phyloP scores from a whole-genome alignment of 2,888 invertebrate genomes.

The Cheilosia vulpina region DNA sequence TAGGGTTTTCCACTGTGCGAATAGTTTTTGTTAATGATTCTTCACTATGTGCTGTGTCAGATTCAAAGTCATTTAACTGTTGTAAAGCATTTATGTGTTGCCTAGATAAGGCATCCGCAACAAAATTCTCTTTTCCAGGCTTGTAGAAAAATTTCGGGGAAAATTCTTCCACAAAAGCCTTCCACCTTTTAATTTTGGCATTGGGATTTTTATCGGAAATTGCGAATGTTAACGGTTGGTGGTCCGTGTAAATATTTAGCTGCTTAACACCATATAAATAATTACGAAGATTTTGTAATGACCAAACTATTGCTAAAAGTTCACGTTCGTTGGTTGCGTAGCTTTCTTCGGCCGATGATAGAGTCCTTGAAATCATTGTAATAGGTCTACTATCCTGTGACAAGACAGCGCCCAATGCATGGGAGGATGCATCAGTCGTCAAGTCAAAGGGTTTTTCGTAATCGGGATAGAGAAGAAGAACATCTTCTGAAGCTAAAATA shows the following conservation, averaged over 20 bases:
- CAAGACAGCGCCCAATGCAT: constrained; percentile 28
- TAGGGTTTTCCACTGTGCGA: no score
- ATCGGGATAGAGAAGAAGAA: background rate
- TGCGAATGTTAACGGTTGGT: constrained; percentile 40
- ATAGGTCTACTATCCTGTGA: constrained; percentile 33
- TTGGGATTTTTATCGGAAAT: constrained; percentile 49
- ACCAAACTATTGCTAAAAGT: constrained; percentile 31
- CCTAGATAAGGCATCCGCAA: constrained; percentile 24
- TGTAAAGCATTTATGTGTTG: constrained; percentile 25
- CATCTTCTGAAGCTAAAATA: no score
- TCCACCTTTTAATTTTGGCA: background rate
- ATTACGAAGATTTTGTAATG: constrained; percentile 49
- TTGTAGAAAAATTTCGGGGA: background rate
- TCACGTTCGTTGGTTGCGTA: constrained; percentile 45
- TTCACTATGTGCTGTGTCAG: no score
- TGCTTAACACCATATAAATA: constrained; percentile 39
- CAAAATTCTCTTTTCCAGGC: background rate
- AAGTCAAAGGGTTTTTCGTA: constrained; percentile 41
- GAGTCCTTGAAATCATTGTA: constrained; percentile 40
- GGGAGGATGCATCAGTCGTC: constrained; percentile 18
- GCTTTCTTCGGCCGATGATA: constrained; percentile 30
- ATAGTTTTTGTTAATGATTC: no score
- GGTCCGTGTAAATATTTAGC: constrained; percentile 54
- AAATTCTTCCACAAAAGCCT: background rate
- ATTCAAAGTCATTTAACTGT: background rate